phyloP scores from a whole-genome alignment of 2,888 invertebrate genomes.

The Deroplatys truncata region DNA sequence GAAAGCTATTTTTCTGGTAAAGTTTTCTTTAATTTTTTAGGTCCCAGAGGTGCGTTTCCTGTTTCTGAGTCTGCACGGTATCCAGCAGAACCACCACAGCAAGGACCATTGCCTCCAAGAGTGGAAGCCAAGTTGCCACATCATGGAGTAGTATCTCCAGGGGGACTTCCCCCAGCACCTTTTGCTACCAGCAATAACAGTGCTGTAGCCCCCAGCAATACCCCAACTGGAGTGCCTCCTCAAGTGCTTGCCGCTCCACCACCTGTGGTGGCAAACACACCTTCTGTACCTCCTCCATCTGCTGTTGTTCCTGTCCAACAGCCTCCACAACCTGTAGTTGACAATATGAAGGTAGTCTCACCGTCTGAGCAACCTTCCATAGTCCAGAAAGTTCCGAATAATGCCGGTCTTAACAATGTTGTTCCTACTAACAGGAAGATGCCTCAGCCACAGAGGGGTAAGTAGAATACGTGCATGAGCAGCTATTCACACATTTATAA shows the following conservation, averaged over 20 bases:
- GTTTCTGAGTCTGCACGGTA: conserved; percentile 13
- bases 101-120: conserved; percentile 10
- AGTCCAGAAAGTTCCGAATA: neutral
- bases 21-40: neutral
- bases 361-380: conserved; percentile 31
- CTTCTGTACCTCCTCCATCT: conserved; percentile 2
- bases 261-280: neutral
- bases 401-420: neutral
- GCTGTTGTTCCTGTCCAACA: conserved; percentile 13
- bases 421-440: neutral
- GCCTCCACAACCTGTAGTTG: conserved; percentile 26
- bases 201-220: neutral
- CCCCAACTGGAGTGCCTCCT: conserved; percentile 2
- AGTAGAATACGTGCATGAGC: neutral
- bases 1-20: too few species aligned
- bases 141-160: neutral
- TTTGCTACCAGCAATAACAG: conserved; percentile 10
- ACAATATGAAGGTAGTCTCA: neutral
- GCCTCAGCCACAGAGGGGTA: neutral
- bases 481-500: too few species aligned
- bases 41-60: conserved; percentile 7
- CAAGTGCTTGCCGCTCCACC: neutral
- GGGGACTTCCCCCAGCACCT: conserved; percentile 22
- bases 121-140: conserved; percentile 2
- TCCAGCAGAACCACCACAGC: conserved; percentile 3